These are phyloP conservation scores for Gavialis gangeticus DNA, from an alignment of 2,113 vertebrate genomes.

Conservation along the genomic window DNA sequence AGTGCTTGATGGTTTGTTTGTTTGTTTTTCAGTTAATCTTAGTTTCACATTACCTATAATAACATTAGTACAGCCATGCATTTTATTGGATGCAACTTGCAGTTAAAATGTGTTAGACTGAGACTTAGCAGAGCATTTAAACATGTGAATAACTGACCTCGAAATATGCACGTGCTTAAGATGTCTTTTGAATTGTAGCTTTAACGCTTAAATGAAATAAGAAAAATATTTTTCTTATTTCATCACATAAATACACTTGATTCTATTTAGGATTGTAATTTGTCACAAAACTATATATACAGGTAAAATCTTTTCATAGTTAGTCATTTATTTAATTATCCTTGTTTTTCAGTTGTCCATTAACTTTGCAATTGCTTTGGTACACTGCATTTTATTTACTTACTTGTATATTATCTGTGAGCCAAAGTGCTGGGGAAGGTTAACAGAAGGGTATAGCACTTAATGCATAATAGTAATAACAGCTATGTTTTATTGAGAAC, in stretches of 20 bases:
- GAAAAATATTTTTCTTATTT: background rate
- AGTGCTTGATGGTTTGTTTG: background rate
- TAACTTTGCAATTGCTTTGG: background rate
- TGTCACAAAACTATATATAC: background rate
- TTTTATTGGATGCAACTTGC: background rate
- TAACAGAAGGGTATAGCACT: background rate
- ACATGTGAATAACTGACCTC: background rate
- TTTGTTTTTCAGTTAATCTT: background rate
- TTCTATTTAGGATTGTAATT: background rate
- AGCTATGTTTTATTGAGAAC: background rate
- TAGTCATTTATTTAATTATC: background rate
- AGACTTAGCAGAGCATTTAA: background rate
- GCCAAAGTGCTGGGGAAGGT: background rate
- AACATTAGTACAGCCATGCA: background rate
- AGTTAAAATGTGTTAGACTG: background rate
- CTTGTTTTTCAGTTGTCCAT: background rate
- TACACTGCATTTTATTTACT: background rate
- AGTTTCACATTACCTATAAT: background rate
- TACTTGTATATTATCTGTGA: background rate
- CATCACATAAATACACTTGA: too few relatives aligned
- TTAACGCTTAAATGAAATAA: background rate
- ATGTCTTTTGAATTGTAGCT: background rate
- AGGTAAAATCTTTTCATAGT: constrained; percentile 1
- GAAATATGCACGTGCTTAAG: background rate
- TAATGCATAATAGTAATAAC: background rate